Evolutionary conservation across 2,113 vertebrate species (phyloP).

Genomic region (Eidolon helvum): DNA sequence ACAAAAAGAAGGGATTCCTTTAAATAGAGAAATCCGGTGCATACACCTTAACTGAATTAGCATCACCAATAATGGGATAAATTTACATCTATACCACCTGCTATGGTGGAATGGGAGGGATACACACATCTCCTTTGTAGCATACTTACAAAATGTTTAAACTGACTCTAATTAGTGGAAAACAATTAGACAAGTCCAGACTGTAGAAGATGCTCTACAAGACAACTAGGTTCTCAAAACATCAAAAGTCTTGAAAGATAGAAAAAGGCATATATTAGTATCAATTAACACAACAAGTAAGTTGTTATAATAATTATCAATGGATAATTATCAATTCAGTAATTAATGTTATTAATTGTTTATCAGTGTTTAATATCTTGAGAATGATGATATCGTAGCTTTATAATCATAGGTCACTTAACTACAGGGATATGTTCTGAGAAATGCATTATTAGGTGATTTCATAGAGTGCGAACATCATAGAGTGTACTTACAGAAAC

Average conservation of each 20-base stretch:
- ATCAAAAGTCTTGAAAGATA: background rate
- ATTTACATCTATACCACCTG: background rate
- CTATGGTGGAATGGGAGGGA: background rate
- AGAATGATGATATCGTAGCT: background rate
- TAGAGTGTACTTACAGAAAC: too few species aligned
- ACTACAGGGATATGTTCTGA: too few species aligned
- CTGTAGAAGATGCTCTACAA: background rate
- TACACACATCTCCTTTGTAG: background rate
- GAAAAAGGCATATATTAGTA: background rate
- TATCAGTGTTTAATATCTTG: background rate
- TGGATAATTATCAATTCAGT: background rate
- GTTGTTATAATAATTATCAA: background rate
- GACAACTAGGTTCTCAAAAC: background rate
- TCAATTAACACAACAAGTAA: background rate
- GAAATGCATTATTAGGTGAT: too few species aligned
- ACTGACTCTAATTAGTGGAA: background rate
- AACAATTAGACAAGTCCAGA: background rate
- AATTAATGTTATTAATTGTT: background rate
- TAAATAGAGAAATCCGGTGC: background rate
- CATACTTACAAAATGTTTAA: background rate
- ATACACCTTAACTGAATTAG: background rate
- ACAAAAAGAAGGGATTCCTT: background rate
- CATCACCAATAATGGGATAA: background rate
- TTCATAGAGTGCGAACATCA: too few species aligned
- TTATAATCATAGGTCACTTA: too few species aligned